phyloP scores from a whole-genome alignment of 2,888 invertebrate genomes.

The Volucella bombylans region DNA sequence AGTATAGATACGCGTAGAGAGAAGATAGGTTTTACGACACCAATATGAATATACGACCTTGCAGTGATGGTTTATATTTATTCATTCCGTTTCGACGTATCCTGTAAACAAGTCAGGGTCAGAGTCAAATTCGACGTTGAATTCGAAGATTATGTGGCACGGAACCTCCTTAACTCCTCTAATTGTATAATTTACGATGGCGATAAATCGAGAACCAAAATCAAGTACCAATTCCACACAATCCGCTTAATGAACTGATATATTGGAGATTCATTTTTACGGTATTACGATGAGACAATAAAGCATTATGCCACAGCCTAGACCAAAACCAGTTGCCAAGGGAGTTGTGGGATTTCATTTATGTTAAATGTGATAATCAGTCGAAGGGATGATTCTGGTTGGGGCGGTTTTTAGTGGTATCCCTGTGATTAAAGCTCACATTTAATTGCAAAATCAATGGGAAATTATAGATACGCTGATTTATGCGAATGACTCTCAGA shows the following conservation, averaged over 20 bases:
- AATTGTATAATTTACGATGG: constrained; percentile 53
- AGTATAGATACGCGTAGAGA: neutral
- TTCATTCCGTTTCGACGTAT: constrained; percentile 7
- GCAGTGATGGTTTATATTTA: neutral
- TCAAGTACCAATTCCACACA: constrained; percentile 29
- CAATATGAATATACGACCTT: constrained; percentile 12
- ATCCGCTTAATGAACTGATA: constrained; percentile 66
- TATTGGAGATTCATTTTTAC: constrained; percentile 48
- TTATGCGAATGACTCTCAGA: constrained; percentile 47
- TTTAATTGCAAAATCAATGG: constrained; percentile 59
- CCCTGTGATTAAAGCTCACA: constrained; percentile 21
- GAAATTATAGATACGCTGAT: constrained; percentile 58
- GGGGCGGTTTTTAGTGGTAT: neutral
- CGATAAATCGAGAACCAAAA: constrained; percentile 51
- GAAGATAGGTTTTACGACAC: neutral
- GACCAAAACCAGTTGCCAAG: neutral
- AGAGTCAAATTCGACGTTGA: neutral
- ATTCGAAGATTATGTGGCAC: too few relatives aligned
- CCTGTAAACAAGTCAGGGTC: constrained; percentile 3
- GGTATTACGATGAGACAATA: constrained; percentile 19
- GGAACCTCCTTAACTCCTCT: neutral
- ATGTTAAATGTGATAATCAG: constrained; percentile 30
- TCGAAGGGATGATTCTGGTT: neutral
- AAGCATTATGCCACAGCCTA: constrained; percentile 9
- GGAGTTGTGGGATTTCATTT: constrained; percentile 3